A percentile compares a stretch with the other conserved stretches of the same genome.
Conservation (phyloP, 2,888 invertebrate species). For the Drosophila birchii region DNA sequence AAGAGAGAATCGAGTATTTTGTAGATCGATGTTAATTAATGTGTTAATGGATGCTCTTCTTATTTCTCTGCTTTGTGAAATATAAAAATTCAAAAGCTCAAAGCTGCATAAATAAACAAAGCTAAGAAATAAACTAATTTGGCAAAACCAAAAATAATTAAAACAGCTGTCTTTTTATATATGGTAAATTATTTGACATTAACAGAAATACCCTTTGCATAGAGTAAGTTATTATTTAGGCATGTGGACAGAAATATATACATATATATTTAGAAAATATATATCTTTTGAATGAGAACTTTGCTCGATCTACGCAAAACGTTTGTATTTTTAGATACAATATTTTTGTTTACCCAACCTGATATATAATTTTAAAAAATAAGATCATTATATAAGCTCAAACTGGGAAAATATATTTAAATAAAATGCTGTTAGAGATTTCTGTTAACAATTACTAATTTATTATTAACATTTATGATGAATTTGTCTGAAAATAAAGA, state of each 20-base stretch:
- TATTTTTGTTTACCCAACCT: slow-evolving; percentile 28
- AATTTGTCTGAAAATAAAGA: background rate
- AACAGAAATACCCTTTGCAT: background rate
- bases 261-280: background rate
- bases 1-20: slow-evolving; percentile 20
- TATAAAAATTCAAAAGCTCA: background rate
- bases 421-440: background rate
- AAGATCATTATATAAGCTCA: slow-evolving; percentile 8
- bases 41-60: slow-evolving; percentile 1
- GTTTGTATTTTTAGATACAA: slow-evolving; percentile 58
- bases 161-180: background rate
- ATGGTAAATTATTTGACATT: background rate
- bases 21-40: slow-evolving; percentile 24
- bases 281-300: slow-evolving; percentile 36
- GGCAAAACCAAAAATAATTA: background rate
- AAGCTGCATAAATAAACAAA: background rate
- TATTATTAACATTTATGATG: background rate
- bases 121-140: background rate
- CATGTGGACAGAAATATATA: background rate
- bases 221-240: background rate
- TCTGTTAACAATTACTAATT: background rate
- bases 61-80: background rate
- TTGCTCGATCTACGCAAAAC: slow-evolving; percentile 66
- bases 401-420: background rate
- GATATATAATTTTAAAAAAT: slow-evolving; percentile 25